Conservation (phyloP, 2,797 vertebrate genomes). For the Acanthurus tractus region DNA sequence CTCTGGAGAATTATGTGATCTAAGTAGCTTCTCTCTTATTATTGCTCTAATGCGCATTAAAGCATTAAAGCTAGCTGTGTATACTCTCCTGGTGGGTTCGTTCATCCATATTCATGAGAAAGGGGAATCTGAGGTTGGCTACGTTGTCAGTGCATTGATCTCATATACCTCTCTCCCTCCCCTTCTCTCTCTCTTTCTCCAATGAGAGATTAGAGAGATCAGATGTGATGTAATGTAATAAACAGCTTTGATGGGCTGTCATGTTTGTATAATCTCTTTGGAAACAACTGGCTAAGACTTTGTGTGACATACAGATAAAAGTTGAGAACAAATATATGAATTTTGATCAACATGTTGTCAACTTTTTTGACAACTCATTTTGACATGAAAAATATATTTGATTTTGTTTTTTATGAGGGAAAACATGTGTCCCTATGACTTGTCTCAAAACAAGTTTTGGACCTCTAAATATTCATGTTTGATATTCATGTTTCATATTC, state of each 20-base stretch:
- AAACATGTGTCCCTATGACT: neutral
- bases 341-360: conserved; percentile 20
- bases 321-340: conserved; percentile 16
- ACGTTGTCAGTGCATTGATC: conserved; percentile 77
- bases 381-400: neutral
- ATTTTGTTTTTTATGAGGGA: neutral
- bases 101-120: conserved; percentile 81
- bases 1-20: conserved; percentile 78
- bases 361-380: conserved; percentile 18
- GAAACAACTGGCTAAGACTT: conserved; percentile 57
- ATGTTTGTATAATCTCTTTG: conserved; percentile 59
- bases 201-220: conserved; percentile 69
- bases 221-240: conserved; percentile 70
- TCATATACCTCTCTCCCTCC: conserved; percentile 51
- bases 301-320: conserved; percentile 29
- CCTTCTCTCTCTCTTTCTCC: conserved; percentile 42
- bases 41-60: conserved; percentile 79
- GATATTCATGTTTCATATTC: neutral
- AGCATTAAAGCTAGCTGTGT: conserved; percentile 74
- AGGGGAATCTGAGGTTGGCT: conserved; percentile 61
- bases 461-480: conserved; percentile 10
- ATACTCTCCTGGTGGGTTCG: conserved; percentile 71
- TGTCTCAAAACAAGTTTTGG: conserved; percentile 8
- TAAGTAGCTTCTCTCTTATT: conserved; percentile 77
- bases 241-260: conserved; percentile 71